These are phyloP conservation scores for Amphiura filiformis DNA, from an alignment of 35 echinoderm and acorn worm species.

Conservation along the genomic window DNA sequence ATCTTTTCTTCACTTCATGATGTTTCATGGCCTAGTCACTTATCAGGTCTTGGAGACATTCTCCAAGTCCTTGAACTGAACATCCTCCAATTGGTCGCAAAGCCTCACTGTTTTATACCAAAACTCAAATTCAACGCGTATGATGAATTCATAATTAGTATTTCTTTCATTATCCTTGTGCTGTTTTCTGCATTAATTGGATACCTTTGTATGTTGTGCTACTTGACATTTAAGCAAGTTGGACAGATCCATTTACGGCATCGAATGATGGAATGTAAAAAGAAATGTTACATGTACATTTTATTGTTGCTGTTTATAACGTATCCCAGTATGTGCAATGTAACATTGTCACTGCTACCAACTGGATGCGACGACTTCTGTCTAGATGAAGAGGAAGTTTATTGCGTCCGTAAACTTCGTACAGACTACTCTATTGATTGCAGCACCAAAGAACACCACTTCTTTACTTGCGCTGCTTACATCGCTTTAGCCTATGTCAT, in stretches of 20 bases:
- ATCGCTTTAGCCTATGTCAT: slow-evolving; percentile 16
- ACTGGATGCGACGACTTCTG: slow-evolving; percentile 23
- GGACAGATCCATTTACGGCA: background rate
- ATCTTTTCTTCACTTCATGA: slow-evolving; percentile 17
- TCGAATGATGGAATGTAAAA: background rate
- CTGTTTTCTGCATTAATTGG: background rate
- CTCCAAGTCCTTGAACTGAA: slow-evolving; percentile 5
- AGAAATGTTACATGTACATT: slow-evolving; percentile 16
- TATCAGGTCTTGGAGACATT: slow-evolving; percentile 16
- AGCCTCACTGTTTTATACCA: slow-evolving; percentile 26
- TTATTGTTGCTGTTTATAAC: slow-evolving; percentile 35
- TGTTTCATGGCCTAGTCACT: slow-evolving; percentile 10
- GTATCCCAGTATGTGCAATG: slow-evolving; percentile 23
- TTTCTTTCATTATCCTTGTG: background rate
- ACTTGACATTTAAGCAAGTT: background rate
- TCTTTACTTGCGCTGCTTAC: slow-evolving; percentile 2
- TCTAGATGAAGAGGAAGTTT: background rate
- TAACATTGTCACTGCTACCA: slow-evolving; percentile 25
- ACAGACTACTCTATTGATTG: slow-evolving; percentile 38
- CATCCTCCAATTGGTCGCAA: slow-evolving; percentile 9
- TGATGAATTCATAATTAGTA: slow-evolving; percentile 9
- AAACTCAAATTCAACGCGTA: background rate
- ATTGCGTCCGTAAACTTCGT: slow-evolving; percentile 1
- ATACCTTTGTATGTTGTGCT: background rate
- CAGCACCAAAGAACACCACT: background rate